Percentiles rank a stretch among this genome's conserved stretches.
phyloP scores from a whole-genome alignment of 2,113 vertebrate genomes.

The Alces alces region DNA sequence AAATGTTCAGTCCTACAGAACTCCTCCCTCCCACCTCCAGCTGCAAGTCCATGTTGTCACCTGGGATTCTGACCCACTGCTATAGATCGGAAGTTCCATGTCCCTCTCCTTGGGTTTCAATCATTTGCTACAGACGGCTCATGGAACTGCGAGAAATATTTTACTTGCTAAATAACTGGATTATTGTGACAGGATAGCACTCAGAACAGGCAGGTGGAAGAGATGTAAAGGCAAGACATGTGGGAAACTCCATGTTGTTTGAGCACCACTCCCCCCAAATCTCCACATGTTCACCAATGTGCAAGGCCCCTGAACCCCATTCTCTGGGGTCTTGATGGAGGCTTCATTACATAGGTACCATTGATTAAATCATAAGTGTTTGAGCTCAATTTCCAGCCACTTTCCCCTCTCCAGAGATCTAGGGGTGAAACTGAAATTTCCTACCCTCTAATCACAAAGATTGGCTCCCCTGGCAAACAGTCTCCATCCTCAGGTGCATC shows the following conservation, averaged over 20 bases:
- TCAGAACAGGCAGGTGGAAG: neutral
- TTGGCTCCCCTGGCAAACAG: neutral
- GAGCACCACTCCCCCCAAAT: neutral
- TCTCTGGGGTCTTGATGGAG: neutral
- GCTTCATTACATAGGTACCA: neutral
- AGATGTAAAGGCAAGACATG: neutral
- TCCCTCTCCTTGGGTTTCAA: neutral
- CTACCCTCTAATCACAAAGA: neutral
- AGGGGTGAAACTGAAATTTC: neutral
- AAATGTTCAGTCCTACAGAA: neutral
- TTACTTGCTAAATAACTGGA: neutral
- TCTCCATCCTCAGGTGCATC: neutral
- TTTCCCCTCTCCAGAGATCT: neutral
- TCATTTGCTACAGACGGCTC: neutral
- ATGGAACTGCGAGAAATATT: neutral
- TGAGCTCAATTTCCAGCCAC: neutral
- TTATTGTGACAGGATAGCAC: neutral
- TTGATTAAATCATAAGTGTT: neutral
- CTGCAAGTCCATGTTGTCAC: neutral
- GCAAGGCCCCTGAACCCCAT: neutral
- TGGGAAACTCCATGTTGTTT: neutral
- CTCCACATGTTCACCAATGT: neutral
- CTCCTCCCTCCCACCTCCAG: neutral
- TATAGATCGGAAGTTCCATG: accelerated
- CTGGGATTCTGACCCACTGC: neutral